These are phyloP conservation scores for Ammospiza caudacuta DNA, from an alignment of 2,113 vertebrate species.

Conservation along the genomic window DNA sequence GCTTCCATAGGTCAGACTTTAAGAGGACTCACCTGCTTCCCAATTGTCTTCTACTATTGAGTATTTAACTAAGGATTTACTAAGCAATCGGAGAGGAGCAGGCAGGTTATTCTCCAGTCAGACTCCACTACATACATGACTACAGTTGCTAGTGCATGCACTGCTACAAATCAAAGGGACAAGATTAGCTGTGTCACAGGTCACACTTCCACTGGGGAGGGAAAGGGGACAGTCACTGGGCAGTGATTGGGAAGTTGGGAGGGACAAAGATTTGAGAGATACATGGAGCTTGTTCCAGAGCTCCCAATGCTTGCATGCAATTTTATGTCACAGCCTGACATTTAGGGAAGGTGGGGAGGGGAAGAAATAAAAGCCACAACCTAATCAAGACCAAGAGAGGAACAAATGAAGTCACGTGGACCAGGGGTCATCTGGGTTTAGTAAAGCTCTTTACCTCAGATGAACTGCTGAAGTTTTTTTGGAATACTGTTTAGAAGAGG, in stretches of 20 bases:
- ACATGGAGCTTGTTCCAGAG: conserved; percentile 70
- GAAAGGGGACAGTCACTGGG: conserved; percentile 9
- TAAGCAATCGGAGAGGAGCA: conserved; percentile 51
- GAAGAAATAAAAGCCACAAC: conserved; percentile 61
- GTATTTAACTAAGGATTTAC: conserved; percentile 4
- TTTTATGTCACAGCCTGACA: conserved; percentile 66
- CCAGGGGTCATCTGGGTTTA: conserved; percentile 65
- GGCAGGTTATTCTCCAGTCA: conserved; percentile 70
- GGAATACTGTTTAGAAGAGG: not conserved
- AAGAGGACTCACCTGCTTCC: conserved; percentile 61
- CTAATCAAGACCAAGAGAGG: conserved; percentile 70
- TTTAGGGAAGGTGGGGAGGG: conserved; percentile 64
- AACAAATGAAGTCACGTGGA: conserved; percentile 78
- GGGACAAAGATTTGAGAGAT: conserved; percentile 18
- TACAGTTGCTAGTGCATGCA: conserved; percentile 61
- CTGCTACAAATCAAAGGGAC: conserved; percentile 55
- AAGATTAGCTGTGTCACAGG: conserved; percentile 40
- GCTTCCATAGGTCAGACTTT: not conserved
- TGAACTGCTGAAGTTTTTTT: not conserved
- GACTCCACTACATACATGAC: conserved; percentile 35
- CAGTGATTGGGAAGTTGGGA: not conserved
- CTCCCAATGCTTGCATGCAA: conserved; percentile 67
- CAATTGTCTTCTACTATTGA: not conserved
- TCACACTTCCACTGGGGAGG: conserved; percentile 38
- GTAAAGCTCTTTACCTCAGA: conserved; percentile 62